Conservation (phyloP, 2,113 vertebrate genomes). For the rabbit (Oryctolagus cuniculus) region DNA sequence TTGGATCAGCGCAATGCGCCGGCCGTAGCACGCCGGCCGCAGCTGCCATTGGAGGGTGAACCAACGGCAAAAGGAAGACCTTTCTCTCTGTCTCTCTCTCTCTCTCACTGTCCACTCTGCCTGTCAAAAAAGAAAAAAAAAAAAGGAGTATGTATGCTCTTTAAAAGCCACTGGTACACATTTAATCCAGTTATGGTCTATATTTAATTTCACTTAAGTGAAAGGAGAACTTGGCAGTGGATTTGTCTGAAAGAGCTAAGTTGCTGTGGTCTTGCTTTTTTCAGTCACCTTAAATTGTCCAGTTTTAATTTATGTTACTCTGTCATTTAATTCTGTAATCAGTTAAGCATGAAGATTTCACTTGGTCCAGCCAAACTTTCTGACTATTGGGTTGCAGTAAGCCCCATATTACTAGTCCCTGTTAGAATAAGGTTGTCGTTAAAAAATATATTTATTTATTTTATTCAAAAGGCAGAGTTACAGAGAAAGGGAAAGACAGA, state of each 20-base stretch:
- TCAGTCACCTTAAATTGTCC: conserved; percentile 8
- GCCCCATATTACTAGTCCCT: background rate
- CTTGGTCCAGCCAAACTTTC: background rate
- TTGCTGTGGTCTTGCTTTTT: conserved; percentile 31
- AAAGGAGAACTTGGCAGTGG: conserved; percentile 41
- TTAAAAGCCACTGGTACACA: background rate
- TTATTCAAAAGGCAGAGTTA: no score
- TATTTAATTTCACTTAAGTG: conserved; percentile 47
- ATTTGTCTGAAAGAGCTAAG: background rate
- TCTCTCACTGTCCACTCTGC: no score
- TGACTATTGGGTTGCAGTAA: background rate
- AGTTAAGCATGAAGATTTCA: background rate
- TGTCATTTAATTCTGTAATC: conserved; percentile 52
- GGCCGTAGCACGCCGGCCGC: no score
- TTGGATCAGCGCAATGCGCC: no score
- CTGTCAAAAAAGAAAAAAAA: no score
- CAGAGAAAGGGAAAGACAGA: no score
- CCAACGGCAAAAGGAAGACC: no score
- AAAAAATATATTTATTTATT: no score
- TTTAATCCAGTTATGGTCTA: background rate
- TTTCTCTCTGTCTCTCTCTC: no score
- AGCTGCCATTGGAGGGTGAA: no score
- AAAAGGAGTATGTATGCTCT: background rate
- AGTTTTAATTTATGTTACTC: conserved; percentile 56
- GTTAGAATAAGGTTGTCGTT: background rate